A percentile compares a stretch with the other conserved stretches of the same genome.
These are phyloP conservation scores for Tachysurus fulvidraco DNA, from an alignment of 2,113 vertebrate genomes.

Conservation along the genomic window DNA sequence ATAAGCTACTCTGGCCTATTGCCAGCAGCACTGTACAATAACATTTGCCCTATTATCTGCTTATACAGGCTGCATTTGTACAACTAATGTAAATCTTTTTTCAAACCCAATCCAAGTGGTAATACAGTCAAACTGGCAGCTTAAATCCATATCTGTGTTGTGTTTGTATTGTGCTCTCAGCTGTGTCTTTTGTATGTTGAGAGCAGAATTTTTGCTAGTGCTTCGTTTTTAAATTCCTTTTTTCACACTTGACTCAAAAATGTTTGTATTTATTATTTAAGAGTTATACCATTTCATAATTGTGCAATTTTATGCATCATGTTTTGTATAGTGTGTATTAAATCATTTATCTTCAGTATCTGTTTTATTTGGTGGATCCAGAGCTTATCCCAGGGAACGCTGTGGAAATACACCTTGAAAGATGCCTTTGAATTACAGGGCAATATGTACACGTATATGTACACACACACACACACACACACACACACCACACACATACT, in stretches of 20 bases:
- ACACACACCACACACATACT: background rate
- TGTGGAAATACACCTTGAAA: background rate
- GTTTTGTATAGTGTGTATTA: background rate
- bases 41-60: background rate
- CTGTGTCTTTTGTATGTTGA: background rate
- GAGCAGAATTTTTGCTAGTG: background rate
- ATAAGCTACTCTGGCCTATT: background rate
- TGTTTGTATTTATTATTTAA: background rate
- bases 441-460: background rate
- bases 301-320: background rate
- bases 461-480: background rate
- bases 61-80: background rate
- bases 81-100: background rate
- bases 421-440: background rate
- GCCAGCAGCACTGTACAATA: background rate
- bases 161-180: background rate
- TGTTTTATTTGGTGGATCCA: background rate
- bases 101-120: background rate
- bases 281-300: background rate
- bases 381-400: background rate
- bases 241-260: background rate
- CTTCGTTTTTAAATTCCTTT: background rate
- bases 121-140: background rate
- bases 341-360: background rate
- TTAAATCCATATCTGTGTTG: background rate